Base-by-base conservation (phyloP, 1,140 invertebrate species). In the Archegozetes longisetosus region DNA sequence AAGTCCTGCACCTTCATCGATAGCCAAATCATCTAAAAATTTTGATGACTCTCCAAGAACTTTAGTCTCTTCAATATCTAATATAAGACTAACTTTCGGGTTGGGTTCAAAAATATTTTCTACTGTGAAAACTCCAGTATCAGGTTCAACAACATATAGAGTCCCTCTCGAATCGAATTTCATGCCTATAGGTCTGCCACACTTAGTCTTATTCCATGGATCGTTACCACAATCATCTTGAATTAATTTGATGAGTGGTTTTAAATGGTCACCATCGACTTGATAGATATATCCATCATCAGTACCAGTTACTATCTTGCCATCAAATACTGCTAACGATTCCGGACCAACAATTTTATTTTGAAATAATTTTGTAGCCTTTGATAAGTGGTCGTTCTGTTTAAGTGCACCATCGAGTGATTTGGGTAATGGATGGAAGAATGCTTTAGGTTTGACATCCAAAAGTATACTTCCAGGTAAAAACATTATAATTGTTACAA, bases 171-270 rank as follows among this genome's bases (percentile, higher is more conserved):
- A 77, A 70, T 85, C 81, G 71, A 89, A 83, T 56, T 75, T 71
- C 62, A 93, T 73, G 28, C 87, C 87, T 1, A 92, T 71, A 2
- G 86, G 85, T 64, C 86, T 76, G 2, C 87, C 87, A 77, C 87
- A 90, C 64, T 79, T 78, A 17, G 77, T 68, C 28, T 40, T 22
- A 17, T 60, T 58, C 12, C 14, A 27, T 51, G 46, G 3, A 17
- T 9, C 17, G 17, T 40, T 17, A 40, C 17, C 6, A 40, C 32
- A 40, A 40, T 17, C 17, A 9, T 40, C 17, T 40, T 40, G 6
- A 9, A 17, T 17, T 40, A 40, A 20, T 58, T 52, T 51, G 47
- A 58, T 20, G 4, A 51, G 23, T 26, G 6, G 17, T 20, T 49
- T 20, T 2, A 50, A 50, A 32, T 9, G 14, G 4, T 22, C 22